phyloP scores from a whole-genome alignment of 2,797 vertebrate genomes.

The Sebastes umbrosus region DNA sequence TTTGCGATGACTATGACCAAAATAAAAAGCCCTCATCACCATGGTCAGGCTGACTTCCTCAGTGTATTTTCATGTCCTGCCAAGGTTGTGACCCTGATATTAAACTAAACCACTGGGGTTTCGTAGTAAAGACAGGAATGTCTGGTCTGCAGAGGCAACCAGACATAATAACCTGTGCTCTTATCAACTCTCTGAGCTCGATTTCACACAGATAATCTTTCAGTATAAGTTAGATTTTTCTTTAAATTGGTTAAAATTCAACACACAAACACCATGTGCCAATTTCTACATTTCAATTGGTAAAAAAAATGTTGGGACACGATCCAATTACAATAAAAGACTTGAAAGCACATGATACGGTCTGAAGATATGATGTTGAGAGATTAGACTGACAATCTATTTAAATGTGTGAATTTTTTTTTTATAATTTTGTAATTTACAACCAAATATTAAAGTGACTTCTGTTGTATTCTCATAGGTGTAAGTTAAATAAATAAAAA shows the following conservation, averaged over 20 bases:
- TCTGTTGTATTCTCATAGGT: not conserved
- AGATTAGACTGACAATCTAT: not conserved
- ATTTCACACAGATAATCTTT: slow-evolving; percentile 27
- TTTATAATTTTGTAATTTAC: too few species aligned
- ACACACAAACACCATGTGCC: slow-evolving; percentile 1
- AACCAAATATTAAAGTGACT: not conserved
- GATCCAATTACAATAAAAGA: slow-evolving; percentile 26
- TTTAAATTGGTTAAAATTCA: not conserved
- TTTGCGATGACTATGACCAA: slow-evolving; percentile 58
- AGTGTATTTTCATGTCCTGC: slow-evolving; percentile 40
- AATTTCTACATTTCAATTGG: slow-evolving; percentile 24
- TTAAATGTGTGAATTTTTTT: not conserved
- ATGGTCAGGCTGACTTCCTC: slow-evolving; percentile 36
- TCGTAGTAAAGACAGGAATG: slow-evolving; percentile 24
- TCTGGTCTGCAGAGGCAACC: slow-evolving; percentile 26
- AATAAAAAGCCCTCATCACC: slow-evolving; percentile 44
- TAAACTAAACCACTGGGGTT: slow-evolving; percentile 40
- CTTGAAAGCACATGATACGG: slow-evolving; percentile 1
- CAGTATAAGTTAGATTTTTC: not conserved
- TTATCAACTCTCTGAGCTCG: slow-evolving; percentile 8
- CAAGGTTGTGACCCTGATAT: slow-evolving; percentile 64
- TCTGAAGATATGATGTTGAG: not conserved
- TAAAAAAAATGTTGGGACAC: slow-evolving; percentile 2
- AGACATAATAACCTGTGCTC: slow-evolving; percentile 20
- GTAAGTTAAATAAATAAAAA: not conserved